Evolutionary conservation across 2,797 vertebrate genomes (phyloP).

Genomic region (Calcarius lapponicus): DNA sequence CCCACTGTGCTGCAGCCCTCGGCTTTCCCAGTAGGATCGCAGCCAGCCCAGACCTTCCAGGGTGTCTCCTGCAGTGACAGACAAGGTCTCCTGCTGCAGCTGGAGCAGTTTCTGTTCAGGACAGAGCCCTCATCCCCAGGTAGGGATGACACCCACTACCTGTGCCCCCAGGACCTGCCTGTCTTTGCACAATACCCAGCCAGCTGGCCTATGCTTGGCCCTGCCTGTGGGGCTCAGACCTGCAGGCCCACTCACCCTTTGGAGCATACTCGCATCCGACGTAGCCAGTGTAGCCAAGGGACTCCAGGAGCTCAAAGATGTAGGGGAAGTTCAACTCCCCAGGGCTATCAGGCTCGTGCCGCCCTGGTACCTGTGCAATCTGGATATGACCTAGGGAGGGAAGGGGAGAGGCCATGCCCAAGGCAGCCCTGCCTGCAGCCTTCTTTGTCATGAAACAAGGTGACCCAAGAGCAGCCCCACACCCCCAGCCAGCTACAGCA

Average conservation of each 20-base stretch:
- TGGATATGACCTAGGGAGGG: constrained; percentile 87
- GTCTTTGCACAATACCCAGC: background rate
- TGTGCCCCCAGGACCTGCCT: background rate
- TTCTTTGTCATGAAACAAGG: background rate
- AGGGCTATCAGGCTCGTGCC: constrained; percentile 85
- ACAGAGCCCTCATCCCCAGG: background rate
- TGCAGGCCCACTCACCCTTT: constrained; percentile 68
- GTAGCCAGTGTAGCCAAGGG: constrained; percentile 82
- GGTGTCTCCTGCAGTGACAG: constrained; percentile 77
- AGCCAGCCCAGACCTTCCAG: constrained; percentile 85
- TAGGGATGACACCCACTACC: background rate
- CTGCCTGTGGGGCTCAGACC: background rate
- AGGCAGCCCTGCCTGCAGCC: background rate
- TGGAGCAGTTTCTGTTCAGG: background rate
- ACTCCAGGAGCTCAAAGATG: constrained; percentile 85
- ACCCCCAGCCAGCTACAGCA: background rate
- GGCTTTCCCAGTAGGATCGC: constrained; percentile 76
- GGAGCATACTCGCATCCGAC: constrained; percentile 94
- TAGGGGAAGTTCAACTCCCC: constrained; percentile 90
- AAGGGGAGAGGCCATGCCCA: background rate
- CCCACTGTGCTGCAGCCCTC: background rate
- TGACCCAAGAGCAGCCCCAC: background rate
- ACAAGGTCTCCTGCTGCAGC: background rate
- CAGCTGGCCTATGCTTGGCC: background rate
- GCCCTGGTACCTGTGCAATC: constrained; percentile 90